Evolutionary conservation across 1,140 invertebrate genomes (phyloP).

Genomic region (Xylocopa sonorina): DNA sequence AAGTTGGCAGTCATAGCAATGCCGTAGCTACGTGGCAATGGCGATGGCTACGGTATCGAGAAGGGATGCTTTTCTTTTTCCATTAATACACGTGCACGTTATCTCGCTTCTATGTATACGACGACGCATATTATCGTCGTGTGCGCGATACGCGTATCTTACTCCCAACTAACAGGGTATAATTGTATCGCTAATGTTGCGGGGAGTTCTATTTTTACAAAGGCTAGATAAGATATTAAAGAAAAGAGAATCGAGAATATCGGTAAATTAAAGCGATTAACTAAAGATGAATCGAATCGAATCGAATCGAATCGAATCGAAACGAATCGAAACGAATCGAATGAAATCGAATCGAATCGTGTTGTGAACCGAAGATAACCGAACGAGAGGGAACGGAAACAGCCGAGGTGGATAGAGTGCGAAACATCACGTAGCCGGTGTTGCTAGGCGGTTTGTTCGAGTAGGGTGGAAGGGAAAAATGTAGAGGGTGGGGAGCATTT

Average conservation of each 20-base stretch:
- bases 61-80: no score
- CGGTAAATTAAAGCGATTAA: conserved; percentile 3
- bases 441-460: conserved; percentile 76
- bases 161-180: no score
- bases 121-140: no score
- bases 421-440: conserved; percentile 78
- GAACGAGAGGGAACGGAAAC: conserved; percentile 48
- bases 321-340: conserved; percentile 7
- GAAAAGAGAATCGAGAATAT: background rate
- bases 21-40: no score
- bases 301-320: conserved; percentile 5
- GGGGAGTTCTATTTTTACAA: conserved; percentile 32
- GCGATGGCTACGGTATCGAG: no score
- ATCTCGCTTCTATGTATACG: no score
- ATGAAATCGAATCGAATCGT: conserved; percentile 9
- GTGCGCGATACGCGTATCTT: no score
- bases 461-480: conserved; percentile 57
- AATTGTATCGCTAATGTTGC: conserved; percentile 3
- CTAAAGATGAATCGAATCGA: background rate
- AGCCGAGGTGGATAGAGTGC: conserved; percentile 63
- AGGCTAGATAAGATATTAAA: conserved; percentile 10
- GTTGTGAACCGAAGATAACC: conserved; percentile 36
- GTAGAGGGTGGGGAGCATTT: conserved; percentile 39
- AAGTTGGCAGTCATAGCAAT: no score
- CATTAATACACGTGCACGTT: no score